Base-by-base conservation (phyloP, 2,113 vertebrate genomes). In the Lichenostomus cassidix region DNA sequence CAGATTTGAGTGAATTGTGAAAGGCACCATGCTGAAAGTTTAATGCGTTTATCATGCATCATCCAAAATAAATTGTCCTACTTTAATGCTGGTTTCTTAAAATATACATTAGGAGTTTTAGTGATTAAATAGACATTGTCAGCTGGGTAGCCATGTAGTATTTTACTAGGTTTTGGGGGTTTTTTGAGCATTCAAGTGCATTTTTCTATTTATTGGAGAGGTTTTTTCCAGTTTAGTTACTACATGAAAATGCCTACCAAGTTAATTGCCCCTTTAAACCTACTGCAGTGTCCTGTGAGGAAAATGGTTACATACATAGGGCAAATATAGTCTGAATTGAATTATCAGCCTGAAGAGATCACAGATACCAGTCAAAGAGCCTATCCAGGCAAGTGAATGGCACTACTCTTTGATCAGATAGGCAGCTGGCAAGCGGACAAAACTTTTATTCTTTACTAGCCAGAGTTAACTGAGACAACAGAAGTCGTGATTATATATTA, bases 1-100 rank as follows among this genome's bases (percentile, higher is more conserved):
- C 42, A 5, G 84, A 79, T 82, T 86, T 92, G 55, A 88, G 71
- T 74, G 87, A 90, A 95, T 88, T 89, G 79, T 86, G 86, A 90
- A 90, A 96, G 68, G 52, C 83, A 88, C 18, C 0, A 0, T 95
- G 42, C 39, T 97, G 68, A 96, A 97, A 96, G 10, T 92, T 96
- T 94, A 96, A 97, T 97, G 95, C 83, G 79, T 81, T 95, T 94
- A 75, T 94, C 88, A 52, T 63, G 64, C 82, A 64, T 86, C 64
- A 92, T 92, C 90, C 60, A 83, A 96, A 96, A 96, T 86, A 94
- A 94, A 93, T 90, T 95, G 79, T 90, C 93, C 83, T 94, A 83
- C 87, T 94, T 94, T 75, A 97, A 92, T 60, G 49, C 14, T 41
- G 2, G 16, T 95, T 96, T 95, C 85, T 95, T 96, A 81, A 96